Evolutionary conservation across 1,140 invertebrate genomes (phyloP).

Genomic region (Lycorma delicatula): DNA sequence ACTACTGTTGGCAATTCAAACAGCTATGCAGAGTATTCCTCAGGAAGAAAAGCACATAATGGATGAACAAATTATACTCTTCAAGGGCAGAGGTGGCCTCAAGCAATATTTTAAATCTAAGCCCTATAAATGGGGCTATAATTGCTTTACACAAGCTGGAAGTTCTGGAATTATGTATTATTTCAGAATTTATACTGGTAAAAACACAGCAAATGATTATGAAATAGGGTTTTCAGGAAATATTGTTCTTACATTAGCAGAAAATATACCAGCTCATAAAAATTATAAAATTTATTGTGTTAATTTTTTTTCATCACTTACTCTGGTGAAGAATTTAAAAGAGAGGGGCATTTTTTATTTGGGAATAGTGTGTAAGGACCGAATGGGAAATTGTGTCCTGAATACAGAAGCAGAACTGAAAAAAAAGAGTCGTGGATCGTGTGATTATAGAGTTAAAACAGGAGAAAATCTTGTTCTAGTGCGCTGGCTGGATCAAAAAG

Average conservation of each 20-base stretch:
- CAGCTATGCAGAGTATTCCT: conserved; percentile 12
- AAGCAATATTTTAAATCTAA: conserved; percentile 34
- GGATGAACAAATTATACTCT: conserved; percentile 27
- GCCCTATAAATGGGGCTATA: conserved; percentile 33
- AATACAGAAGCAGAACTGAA: conserved; percentile 4
- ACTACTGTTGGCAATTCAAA: conserved; percentile 11
- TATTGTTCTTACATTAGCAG: conserved; percentile 17
- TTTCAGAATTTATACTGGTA: conserved; percentile 17
- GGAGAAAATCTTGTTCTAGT: too few relatives aligned
- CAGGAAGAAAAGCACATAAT: conserved; percentile 12
- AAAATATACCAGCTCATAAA: conserved; percentile 9
- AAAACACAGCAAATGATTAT: conserved; percentile 7
- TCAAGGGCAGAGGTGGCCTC: conserved; percentile 20
- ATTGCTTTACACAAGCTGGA: conserved; percentile 18
- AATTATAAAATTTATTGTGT: conserved; percentile 24
- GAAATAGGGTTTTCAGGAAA: conserved; percentile 14
- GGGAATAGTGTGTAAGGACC: conserved; percentile 19
- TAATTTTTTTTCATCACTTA: conserved; percentile 21
- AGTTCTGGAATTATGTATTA: conserved; percentile 16
- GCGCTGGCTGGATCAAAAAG: not conserved
- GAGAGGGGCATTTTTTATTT: conserved; percentile 15
- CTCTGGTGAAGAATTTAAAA: conserved; percentile 12
- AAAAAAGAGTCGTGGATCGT: not conserved
- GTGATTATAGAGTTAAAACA: too few relatives aligned
- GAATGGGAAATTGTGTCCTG: conserved; percentile 17